These are phyloP conservation scores for Linnaemya vulpina DNA, from an alignment of 2,888 invertebrate genomes.

Conservation along the genomic window DNA sequence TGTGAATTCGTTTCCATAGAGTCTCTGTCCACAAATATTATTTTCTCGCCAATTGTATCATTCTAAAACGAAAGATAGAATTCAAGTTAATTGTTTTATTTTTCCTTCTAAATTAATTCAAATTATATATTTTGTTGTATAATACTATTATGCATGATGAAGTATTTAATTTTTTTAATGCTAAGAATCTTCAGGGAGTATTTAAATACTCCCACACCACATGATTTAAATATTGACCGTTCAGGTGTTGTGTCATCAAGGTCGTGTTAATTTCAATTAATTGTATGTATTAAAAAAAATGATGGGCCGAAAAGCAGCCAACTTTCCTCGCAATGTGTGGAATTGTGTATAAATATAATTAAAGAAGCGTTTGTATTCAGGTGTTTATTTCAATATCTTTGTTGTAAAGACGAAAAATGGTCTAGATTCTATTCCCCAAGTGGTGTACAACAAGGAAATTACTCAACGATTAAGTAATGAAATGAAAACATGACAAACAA, in stretches of 20 bases:
- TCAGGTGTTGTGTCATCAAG: background rate
- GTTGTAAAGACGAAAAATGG: conserved; percentile 17
- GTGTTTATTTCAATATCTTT: background rate
- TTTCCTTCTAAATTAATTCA: no score
- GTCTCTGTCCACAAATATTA: conserved; percentile 81
- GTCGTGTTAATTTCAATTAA: conserved; percentile 11
- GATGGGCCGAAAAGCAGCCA: background rate
- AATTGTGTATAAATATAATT: background rate
- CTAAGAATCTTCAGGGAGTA: background rate
- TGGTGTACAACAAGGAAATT: background rate
- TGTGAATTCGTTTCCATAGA: conserved; percentile 79
- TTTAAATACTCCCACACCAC: conserved; percentile 12
- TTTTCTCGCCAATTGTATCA: conserved; percentile 79
- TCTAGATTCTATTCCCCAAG: conserved; percentile 37
- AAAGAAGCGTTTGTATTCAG: background rate
- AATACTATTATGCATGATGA: conserved; percentile 9
- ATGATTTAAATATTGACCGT: background rate
- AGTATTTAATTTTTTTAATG: conserved; percentile 3
- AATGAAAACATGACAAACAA: conserved; percentile 14
- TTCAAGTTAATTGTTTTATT: background rate
- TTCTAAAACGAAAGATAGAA: conserved; percentile 74
- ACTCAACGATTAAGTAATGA: conserved; percentile 18
- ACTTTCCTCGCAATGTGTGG: background rate
- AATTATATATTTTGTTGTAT: background rate
- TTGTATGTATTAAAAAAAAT: background rate